A percentile compares a stretch with the other conserved stretches of the same genome.
Evolutionary conservation across 2,797 vertebrate genomes (phyloP).

Genomic region (Acestrorhynchus altus): DNA sequence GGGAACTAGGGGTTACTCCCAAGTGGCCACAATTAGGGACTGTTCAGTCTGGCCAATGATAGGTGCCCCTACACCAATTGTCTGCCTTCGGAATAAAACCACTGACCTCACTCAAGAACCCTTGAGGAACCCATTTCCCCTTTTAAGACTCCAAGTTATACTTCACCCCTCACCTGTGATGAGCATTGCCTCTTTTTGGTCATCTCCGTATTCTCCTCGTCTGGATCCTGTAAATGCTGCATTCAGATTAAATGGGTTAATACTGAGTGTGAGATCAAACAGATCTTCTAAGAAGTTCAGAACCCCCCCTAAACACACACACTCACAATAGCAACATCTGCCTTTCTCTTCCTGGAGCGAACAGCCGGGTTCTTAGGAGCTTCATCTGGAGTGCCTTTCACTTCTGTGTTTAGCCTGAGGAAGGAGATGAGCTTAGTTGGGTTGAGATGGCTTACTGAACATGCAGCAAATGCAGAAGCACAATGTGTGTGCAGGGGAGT

Average conservation of each 20-base stretch:
- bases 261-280: neutral
- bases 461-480: constrained; percentile 36
- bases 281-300: neutral
- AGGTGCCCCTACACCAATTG: no score
- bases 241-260: neutral
- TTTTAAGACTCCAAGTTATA: neutral
- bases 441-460: neutral
- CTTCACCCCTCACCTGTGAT: constrained; percentile 75
- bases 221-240: constrained; percentile 90
- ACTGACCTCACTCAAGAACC: no score
- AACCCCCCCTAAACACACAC: neutral
- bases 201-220: constrained; percentile 85
- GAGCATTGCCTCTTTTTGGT: constrained; percentile 81
- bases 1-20: no score
- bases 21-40: no score
- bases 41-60: no score
- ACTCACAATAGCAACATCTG: constrained; percentile 94
- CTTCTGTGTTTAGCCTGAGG: constrained; percentile 77
- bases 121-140: no score
- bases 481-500: neutral
- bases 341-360: constrained; percentile 92
- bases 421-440: constrained; percentile 11
- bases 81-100: no score
- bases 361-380: constrained; percentile 63
- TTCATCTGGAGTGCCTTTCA: constrained; percentile 68